Percentiles rank a stretch among this genome's conserved stretches.
Conservation (phyloP, 2,888 invertebrate species). For the Tiliacea citrago region DNA sequence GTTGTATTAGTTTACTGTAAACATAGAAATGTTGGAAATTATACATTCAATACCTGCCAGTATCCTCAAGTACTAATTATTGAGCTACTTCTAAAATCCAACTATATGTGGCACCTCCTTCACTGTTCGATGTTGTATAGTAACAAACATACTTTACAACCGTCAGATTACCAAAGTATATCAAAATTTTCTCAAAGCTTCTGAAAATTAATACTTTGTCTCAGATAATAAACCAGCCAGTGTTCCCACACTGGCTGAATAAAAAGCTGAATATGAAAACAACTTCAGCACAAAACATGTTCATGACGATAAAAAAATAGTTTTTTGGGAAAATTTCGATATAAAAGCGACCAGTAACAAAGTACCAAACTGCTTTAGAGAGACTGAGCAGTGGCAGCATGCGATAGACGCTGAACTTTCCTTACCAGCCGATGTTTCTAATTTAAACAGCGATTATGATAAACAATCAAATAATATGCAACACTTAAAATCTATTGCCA, state of each 20-base stretch:
- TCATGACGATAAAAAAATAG: neutral
- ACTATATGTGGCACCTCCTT: conserved; percentile 76
- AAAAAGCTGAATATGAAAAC: neutral
- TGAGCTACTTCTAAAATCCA: conserved; percentile 72
- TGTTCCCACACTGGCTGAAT: neutral
- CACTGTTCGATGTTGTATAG: conserved; percentile 78
- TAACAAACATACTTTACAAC: conserved; percentile 50
- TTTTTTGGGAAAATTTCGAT: conserved; percentile 57
- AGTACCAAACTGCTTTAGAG: conserved; percentile 69
- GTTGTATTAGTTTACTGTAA: neutral
- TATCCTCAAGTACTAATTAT: conserved; percentile 67
- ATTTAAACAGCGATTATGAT: conserved; percentile 45
- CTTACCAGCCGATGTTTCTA: conserved; percentile 45
- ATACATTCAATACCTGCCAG: conserved; percentile 57
- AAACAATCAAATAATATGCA: conserved; percentile 55
- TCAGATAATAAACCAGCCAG: neutral
- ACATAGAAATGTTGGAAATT: neutral
- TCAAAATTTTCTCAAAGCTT: conserved; percentile 59
- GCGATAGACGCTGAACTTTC: conserved; percentile 63
- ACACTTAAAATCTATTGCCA: conserved; percentile 37
- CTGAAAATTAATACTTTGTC: neutral
- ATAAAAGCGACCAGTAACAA: conserved; percentile 53
- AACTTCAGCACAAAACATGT: neutral
- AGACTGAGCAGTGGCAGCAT: conserved; percentile 75
- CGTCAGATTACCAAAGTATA: conserved; percentile 62